Conservation (phyloP, 2,113 vertebrate species). For the Pao palembangensis region DNA sequence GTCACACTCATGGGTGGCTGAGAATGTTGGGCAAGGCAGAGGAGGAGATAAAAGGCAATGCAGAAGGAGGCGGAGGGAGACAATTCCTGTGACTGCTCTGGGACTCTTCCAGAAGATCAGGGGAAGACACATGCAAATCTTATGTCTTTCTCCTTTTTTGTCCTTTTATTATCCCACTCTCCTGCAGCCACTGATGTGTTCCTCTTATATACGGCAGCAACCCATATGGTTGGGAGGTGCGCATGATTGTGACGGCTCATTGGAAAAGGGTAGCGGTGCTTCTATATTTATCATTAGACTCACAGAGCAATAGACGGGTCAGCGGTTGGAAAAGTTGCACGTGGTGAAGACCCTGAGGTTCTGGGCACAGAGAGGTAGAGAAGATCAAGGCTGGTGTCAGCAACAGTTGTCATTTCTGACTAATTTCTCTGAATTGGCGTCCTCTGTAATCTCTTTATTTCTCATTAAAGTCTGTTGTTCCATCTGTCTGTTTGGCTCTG, state of each 20-base stretch:
- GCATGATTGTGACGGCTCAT: conserved; percentile 54
- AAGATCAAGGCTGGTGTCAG: conserved; percentile 41
- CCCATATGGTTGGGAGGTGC: conserved; percentile 27
- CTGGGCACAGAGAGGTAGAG: conserved; percentile 43
- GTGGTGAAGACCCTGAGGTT: conserved; percentile 49
- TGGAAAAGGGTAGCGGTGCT: conserved; percentile 60
- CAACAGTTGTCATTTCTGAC: conserved; percentile 68
- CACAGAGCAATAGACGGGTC: conserved; percentile 44
- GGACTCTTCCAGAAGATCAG: conserved; percentile 11
- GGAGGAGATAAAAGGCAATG: conserved; percentile 41
- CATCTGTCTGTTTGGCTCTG: conserved; percentile 16
- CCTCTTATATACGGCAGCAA: conserved; percentile 52
- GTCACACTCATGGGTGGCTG: conserved; percentile 76
- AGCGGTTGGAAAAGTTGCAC: conserved; percentile 73
- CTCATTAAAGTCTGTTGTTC: conserved; percentile 6
- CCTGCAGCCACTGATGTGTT: conserved; percentile 17
- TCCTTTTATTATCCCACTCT: conserved; percentile 16
- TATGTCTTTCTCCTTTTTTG: conserved; percentile 8
- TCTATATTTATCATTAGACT: conserved; percentile 75
- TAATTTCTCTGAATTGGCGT: conserved; percentile 69
- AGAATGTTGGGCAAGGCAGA: conserved; percentile 37
- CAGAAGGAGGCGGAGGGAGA: conserved; percentile 37
- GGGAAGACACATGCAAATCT: conserved; percentile 9
- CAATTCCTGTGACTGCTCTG: conserved; percentile 9
- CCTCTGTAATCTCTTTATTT: conserved; percentile 25